Evolutionary conservation across 2,888 invertebrate genomes (phyloP), one percentile per base, ranked within the genome.

Genomic region (Dynastes grantii): DNA sequence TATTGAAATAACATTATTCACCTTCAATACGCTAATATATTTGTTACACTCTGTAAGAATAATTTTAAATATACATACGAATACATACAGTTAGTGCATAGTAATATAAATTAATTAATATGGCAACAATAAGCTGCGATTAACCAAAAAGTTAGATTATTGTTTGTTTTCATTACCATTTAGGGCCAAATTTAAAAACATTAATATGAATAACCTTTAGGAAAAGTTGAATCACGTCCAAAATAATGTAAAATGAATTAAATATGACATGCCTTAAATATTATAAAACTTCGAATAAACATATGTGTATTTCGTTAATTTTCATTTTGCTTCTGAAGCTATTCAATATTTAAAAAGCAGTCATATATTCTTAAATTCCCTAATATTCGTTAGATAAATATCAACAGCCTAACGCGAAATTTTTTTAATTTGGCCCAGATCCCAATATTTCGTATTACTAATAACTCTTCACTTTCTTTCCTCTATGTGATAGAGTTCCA

Each of bases 401-500:
- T 37, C 32, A 1, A 37, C 2, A 3, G 0, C 32, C 9, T 8
- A 45, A 45, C 8, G 8, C 45, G 2, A 45, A 8, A 11, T 11
- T 6, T 11, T 22, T 45, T 45, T 2, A 45, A 45, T 45, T 45
- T 45, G 45, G 45, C 11, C 45, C 22, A 5, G 32, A 37, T 16
- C 55, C 16, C 27, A 13, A 67, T 45, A 16, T 49, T 45, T 49
- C 45, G 67, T 49, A 67, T 67, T 70, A 70, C 29, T n/a, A 53
- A 45, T 22, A 22, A 22, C 27, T 22, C 51, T 53, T 51, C 27
- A 29, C 32, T 29, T 51, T 51, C 29, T 37, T 58, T 55, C 29
- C 37, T 73, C 73, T 73, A 73, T 73, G 73, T 58, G 73, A 73
- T 73, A 73, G 73, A 73, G 58, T 49, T n/a, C 58, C 13, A 73